A percentile compares a stretch with the other conserved stretches of the same genome.
Evolutionary conservation across 92 coral and sea anemone species (phyloP).

Genomic region (Palythoa heliodiscus): DNA sequence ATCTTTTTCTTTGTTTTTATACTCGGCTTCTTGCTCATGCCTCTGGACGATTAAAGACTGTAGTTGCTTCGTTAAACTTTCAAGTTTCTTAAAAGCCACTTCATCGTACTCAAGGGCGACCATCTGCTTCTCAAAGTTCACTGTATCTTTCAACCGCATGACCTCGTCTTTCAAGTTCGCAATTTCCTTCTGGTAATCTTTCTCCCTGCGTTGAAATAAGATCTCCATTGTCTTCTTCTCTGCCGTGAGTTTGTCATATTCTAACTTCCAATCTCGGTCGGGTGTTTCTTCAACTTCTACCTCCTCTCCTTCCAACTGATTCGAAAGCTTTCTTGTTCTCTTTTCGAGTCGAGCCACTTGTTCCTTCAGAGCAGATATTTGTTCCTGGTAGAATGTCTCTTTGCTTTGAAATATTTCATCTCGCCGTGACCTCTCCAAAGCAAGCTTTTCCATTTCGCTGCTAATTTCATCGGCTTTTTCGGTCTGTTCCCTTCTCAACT

Average conservation of each 20-base stretch:
- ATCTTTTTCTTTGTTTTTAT: constrained; percentile 51
- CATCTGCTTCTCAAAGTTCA: constrained; percentile 82
- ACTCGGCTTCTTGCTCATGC: constrained; percentile 50
- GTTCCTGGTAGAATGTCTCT: constrained; percentile 88
- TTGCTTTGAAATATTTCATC: constrained; percentile 87
- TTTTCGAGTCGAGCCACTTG: constrained; percentile 82
- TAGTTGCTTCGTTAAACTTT: constrained; percentile 76
- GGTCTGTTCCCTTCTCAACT: constrained; percentile 72
- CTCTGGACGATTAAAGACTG: constrained; percentile 72
- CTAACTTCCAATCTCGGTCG: constrained; percentile 79
- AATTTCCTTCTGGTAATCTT: constrained; percentile 72
- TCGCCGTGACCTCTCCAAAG: constrained; percentile 78
- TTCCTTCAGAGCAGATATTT: constrained; percentile 80
- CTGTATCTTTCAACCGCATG: constrained; percentile 69
- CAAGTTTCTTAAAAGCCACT: constrained; percentile 76
- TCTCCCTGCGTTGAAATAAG: constrained; percentile 72
- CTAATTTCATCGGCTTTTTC: constrained; percentile 75
- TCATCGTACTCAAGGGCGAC: constrained; percentile 83
- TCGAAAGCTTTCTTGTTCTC: constrained; percentile 64
- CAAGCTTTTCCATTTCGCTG: constrained; percentile 72
- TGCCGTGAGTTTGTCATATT: constrained; percentile 76
- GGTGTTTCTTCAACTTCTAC: constrained; percentile 49
- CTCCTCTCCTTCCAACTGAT: constrained; percentile 58
- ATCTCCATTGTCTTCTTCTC: constrained; percentile 81
- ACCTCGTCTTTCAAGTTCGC: constrained; percentile 74